phyloP scores from a whole-genome alignment of 2,888 invertebrate species.

The Serripes groenlandicus region DNA sequence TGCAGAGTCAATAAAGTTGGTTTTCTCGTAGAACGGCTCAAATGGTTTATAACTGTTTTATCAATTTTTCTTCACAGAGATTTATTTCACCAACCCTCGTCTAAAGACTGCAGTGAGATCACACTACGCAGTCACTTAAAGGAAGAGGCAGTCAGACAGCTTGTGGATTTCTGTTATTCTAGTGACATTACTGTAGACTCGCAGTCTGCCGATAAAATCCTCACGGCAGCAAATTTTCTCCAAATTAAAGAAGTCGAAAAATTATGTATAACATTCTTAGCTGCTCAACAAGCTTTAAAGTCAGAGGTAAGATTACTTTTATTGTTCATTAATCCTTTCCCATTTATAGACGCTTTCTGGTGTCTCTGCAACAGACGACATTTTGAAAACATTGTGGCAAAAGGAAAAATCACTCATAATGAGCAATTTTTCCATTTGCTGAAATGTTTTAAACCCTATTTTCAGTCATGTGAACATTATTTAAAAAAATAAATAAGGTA shows the following conservation, averaged over 20 bases:
- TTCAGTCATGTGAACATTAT: no score
- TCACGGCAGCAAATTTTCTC: slow-evolving; percentile 70
- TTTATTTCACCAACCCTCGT: slow-evolving; percentile 65
- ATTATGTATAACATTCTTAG: slow-evolving; percentile 72
- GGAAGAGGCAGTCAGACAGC: slow-evolving; percentile 65
- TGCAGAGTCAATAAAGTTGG: no score
- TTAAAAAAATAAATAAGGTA: no score
- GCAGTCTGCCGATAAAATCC: slow-evolving; percentile 71
- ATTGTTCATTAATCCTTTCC: no score
- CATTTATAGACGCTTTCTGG: background rate
- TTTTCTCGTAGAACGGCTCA: no score
- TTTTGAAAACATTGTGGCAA: no score
- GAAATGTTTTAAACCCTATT: background rate
- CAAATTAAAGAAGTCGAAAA: slow-evolving; percentile 75
- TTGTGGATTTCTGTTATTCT: slow-evolving; percentile 73
- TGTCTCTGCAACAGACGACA: no score
- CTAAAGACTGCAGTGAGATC: slow-evolving; percentile 59
- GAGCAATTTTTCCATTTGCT: background rate
- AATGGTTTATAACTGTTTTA: background rate
- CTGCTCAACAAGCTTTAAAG: slow-evolving; percentile 71
- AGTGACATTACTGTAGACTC: slow-evolving; percentile 73
- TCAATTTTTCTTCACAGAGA: slow-evolving; percentile 44
- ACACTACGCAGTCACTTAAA: slow-evolving; percentile 61
- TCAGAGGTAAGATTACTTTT: slow-evolving; percentile 71
- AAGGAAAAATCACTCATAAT: background rate